Evolutionary conservation across 2,888 invertebrate species (phyloP).

Genomic region (Stramonita haemastoma): DNA sequence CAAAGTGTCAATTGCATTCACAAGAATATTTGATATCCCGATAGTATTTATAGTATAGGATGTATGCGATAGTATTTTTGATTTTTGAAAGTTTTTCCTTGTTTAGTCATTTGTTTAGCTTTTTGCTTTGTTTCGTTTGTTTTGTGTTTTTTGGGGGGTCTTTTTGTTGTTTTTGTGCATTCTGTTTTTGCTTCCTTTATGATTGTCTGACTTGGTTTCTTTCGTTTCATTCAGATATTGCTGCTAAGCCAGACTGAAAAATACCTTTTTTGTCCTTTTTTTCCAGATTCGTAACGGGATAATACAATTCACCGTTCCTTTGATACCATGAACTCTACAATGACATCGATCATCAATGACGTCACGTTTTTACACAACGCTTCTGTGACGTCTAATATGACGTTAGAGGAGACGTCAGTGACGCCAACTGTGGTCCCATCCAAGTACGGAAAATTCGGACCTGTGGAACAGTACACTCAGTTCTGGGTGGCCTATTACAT

Average conservation of each 20-base stretch:
- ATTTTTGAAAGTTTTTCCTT: not conserved
- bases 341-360: not conserved
- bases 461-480: conserved; percentile 45
- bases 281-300: not conserved
- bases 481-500: conserved; percentile 57
- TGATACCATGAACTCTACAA: not conserved
- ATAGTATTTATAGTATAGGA: too few relatives aligned
- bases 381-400: not conserved
- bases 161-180: too few relatives aligned
- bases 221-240: too few relatives aligned
- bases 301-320: not conserved
- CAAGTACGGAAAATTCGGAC: conserved; percentile 15
- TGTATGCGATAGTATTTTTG: too few relatives aligned
- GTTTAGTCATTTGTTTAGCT: not conserved
- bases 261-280: not conserved
- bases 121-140: not conserved
- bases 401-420: not conserved
- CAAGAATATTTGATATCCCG: too few relatives aligned
- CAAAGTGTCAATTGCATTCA: too few relatives aligned
- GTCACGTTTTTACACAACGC: not conserved
- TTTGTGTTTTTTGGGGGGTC: too few relatives aligned
- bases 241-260: too few relatives aligned
- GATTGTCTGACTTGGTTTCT: too few relatives aligned
- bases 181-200: too few relatives aligned
- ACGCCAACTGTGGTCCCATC: not conserved